Conservation (phyloP, 2,797 vertebrate genomes). For the Adelosebastes latens region DNA sequence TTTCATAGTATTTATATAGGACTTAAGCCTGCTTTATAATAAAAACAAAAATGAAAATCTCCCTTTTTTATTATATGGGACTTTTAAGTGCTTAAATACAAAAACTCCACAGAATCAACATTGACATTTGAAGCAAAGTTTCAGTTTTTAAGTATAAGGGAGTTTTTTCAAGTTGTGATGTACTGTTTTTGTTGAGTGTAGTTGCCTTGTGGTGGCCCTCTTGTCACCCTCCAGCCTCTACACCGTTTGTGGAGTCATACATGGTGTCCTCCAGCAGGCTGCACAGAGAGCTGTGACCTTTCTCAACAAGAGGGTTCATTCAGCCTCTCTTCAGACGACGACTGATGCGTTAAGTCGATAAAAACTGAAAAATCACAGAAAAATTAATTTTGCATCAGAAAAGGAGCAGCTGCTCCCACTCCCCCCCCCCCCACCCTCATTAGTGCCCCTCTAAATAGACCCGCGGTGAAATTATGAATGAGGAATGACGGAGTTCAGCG, state of each 20-base stretch:
- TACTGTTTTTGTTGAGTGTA: not conserved
- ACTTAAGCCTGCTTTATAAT: no score
- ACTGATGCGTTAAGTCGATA: not conserved
- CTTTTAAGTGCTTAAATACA: not conserved
- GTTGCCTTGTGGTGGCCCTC: not conserved
- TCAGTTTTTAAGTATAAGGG: not conserved
- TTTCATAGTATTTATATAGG: no score
- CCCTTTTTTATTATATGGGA: no score
- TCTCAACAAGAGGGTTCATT: not conserved
- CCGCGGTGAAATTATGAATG: slow-evolving; percentile 59
- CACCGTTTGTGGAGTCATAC: not conserved
- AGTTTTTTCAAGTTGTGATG: not conserved
- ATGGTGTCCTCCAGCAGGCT: not conserved
- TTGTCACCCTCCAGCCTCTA: not conserved
- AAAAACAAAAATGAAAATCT: no score
- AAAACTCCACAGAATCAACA: no score
- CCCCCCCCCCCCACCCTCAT: slow-evolving; percentile 19
- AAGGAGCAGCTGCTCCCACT: slow-evolving; percentile 18
- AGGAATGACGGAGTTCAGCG: slow-evolving; percentile 17
- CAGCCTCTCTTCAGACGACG: not conserved
- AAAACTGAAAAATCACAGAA: not conserved
- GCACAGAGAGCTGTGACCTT: not conserved
- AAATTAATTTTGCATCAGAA: slow-evolving; percentile 19
- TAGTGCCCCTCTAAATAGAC: slow-evolving; percentile 42
- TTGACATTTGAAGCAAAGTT: not conserved